phyloP scores from a whole-genome alignment of 2,888 invertebrate genomes.

The Phania funesta region DNA sequence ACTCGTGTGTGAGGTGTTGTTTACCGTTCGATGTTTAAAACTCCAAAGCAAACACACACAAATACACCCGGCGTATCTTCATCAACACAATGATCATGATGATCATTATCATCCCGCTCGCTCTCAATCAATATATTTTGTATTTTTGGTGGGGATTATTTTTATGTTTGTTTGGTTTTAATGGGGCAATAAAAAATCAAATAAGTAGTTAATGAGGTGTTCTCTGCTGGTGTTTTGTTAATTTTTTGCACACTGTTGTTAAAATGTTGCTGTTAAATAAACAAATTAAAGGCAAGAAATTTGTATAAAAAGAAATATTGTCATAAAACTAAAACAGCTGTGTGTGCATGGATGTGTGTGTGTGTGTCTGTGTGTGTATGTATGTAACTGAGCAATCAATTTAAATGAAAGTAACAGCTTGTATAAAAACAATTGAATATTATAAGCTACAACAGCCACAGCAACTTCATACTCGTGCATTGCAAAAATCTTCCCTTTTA shows the following conservation, averaged over 20 bases:
- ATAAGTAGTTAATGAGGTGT: constrained; percentile 56
- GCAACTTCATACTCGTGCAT: neutral
- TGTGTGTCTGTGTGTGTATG: neutral
- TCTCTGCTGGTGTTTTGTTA: constrained; percentile 21
- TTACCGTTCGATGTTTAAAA: neutral
- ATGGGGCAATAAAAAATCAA: constrained; percentile 59
- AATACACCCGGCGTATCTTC: neutral
- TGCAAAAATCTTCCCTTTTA: neutral
- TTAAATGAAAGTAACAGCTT: constrained; percentile 15
- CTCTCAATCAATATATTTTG: neutral
- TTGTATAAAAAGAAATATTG: constrained; percentile 20
- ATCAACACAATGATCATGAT: constrained; percentile 3
- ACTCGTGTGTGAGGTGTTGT: constrained; percentile 5
- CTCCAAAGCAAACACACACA: neutral
- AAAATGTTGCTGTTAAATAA: constrained; percentile 25
- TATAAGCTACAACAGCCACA: neutral
- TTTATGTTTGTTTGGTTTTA: constrained; percentile 44
- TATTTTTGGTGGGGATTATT: constrained; percentile 16
- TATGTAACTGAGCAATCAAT: constrained; percentile 27
- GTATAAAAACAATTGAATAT: neutral
- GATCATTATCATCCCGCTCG: neutral
- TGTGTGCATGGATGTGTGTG: neutral
- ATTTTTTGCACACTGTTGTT: constrained; percentile 50
- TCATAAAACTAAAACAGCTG: constrained; percentile 16
- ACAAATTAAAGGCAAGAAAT: constrained; percentile 4